Evolutionary conservation across 2,113 vertebrate genomes (phyloP), one percentile per base, ranked within the genome.

Genomic region (Bubalus kerabau): DNA sequence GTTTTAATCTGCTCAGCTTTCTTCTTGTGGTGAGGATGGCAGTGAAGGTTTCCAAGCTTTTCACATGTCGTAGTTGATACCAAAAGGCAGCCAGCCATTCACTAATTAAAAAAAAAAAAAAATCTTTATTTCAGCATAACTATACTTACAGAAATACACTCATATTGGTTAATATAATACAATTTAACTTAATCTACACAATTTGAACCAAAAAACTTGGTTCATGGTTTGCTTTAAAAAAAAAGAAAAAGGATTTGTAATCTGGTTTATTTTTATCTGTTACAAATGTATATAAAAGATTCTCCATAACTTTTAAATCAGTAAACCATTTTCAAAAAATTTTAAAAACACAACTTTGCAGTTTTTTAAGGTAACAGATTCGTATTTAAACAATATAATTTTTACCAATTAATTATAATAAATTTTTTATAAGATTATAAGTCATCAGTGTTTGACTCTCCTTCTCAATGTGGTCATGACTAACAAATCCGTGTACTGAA

Each of bases 141-240:
- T 99, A 99, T 99, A 98, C 98, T 99, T 98, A 99, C 98, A 98
- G 98, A 99, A 99, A 99, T 99, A 99, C 98, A 99, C 98, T 99
- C 98, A 98, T 97, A 98, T 96, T 91, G 98, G 98, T 99, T 99
- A 99, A 99, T 98, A 99, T 96, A 99, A 99, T 97, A 98, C 97
- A 98, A 98, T 98, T 99, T 97, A 99, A 98, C 98, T 99, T 98
- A 99, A 96, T 97, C 98, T 99, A 99, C 97, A 98, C 36, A 96
- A 97, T 98, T 98, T 98, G 98, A 95, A 97, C 99, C 98, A 98
- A 97, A 98, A 81, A 98, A 97, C 93, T 91, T 98, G 98, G 98
- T 98, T 98, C 98, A 98, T 97, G 97, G 98, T 98, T 99, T 98
- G 97, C 98, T 98, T 98, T 97, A 96, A 98, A 95, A 88, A 95